These are phyloP conservation scores for Takifugu flavidus DNA, from an alignment of 2,113 vertebrate genomes.

Conservation along the genomic window DNA sequence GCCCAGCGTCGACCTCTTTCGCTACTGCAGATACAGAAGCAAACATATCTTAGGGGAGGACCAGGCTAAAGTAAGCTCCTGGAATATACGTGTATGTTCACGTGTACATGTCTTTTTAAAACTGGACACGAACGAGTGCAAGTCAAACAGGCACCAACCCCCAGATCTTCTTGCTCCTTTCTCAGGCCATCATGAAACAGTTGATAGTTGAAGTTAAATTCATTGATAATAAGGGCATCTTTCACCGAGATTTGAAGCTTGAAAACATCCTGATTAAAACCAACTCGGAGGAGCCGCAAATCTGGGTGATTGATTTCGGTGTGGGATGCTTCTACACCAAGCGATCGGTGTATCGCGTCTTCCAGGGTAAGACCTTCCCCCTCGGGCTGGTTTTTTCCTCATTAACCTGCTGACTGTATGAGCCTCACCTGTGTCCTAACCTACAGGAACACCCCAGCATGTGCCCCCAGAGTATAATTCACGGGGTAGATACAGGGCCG, in stretches of 20 bases:
- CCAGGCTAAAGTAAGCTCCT: conserved; percentile 6
- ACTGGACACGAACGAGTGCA: too few relatives aligned
- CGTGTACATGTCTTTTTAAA: too few relatives aligned
- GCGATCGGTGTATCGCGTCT: neutral
- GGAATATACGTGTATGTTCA: too few relatives aligned
- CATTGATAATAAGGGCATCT: neutral
- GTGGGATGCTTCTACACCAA: conserved; percentile 8
- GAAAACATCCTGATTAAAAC: conserved; percentile 24
- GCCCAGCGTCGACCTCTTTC: neutral
- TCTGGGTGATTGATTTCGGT: conserved; percentile 23
- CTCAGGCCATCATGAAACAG: conserved; percentile 18
- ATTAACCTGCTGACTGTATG: too few relatives aligned
- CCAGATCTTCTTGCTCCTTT: neutral
- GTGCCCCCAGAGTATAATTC: conserved; percentile 9
- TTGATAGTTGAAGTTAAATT: neutral
- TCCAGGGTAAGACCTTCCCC: conserved; percentile 14
- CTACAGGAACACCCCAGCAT: neutral
- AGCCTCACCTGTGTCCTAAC: neutral
- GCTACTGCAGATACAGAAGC: neutral
- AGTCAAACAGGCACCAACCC: neutral
- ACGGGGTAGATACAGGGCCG: neutral
- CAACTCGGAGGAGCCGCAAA: neutral
- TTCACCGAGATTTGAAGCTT: conserved; percentile 24
- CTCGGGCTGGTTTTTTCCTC: neutral
- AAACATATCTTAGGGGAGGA: neutral